Evolutionary conservation across 2,113 vertebrate genomes (phyloP).

Genomic region (Nerophis lumbriciformis): DNA sequence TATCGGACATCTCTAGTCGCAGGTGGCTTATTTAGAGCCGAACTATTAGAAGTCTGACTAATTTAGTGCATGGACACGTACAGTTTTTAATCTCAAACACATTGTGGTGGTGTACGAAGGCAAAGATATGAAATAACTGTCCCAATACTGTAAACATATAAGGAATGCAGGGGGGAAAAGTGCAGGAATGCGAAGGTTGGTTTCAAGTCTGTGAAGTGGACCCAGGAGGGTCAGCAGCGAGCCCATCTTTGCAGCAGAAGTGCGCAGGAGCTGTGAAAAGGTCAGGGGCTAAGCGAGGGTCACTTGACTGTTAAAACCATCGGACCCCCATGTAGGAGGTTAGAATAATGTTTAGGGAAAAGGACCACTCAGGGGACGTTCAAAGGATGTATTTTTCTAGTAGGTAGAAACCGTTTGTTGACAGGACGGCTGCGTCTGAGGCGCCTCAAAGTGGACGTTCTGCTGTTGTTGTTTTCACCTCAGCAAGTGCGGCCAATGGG

Average conservation of each 20-base stretch:
- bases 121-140: neutral
- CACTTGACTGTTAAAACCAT: slow-evolving; percentile 75
- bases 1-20: too few species aligned
- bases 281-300: slow-evolving; percentile 88
- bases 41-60: too few species aligned
- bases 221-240: slow-evolving; percentile 62
- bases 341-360: slow-evolving; percentile 73
- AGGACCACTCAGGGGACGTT: slow-evolving; percentile 14
- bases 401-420: neutral
- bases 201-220: slow-evolving; percentile 40
- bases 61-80: too few species aligned
- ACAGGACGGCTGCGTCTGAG: too few species aligned
- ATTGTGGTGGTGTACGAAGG: neutral
- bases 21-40: too few species aligned
- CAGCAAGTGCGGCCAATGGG: too few species aligned
- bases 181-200: slow-evolving; percentile 39
- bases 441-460: too few species aligned
- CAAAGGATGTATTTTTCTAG: neutral
- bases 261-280: slow-evolving; percentile 56
- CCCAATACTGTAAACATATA: too few species aligned
- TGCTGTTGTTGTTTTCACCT: too few species aligned
- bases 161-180: slow-evolving; percentile 1
- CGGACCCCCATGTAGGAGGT: slow-evolving; percentile 62
- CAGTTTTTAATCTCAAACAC: neutral
- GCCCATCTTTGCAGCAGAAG: slow-evolving; percentile 56